Evolutionary conservation across 2,113 vertebrate species (phyloP), one percentile per base, ranked within the genome.

Genomic region (Candoia aspera): DNA sequence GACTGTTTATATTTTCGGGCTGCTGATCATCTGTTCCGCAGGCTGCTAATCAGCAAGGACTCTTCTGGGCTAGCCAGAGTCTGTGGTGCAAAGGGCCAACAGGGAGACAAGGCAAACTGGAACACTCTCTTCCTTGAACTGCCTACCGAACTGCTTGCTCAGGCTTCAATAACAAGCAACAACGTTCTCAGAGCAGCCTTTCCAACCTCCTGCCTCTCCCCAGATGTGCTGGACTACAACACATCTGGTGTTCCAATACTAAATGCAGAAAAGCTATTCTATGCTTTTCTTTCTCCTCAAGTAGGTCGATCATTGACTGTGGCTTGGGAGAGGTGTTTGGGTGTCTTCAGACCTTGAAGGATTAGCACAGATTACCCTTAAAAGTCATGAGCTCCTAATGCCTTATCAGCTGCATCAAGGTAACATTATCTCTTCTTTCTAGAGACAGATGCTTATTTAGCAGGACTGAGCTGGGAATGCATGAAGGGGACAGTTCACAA

Each of bases 401-500:
- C 62, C 73, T 93, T 83, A 93, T 93, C 90, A 90, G 87, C 62
- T 84, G 42, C 29, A 88, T 37, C 9, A 92, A 89, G 93, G 90
- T 89, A 94, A 84, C 3, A 64, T 84, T 93, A 55, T 90, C 85
- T 94, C 85, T 84, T 84, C 58, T 91, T 93, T 79, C 46, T 85
- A 91, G 60, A 91, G 33, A 89, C 88, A 92, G 17, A 10, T 42
- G 57, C 89, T 87, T 87, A 84, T 58, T 87, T 84, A 84, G 55
- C 55, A 55, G 1, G 64, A 57, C 89, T 83, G 89, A 59, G 55
- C 46, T 60, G 83, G 42, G 91, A 37, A n/a, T 29, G 11, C 1
- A 1, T 17, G 46, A 89, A 79, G 8, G 19, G 64, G 58, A 59
- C 8, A 58, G 54, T 90, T 88, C 17, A 33, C 85, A 93, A 90